Conservation (phyloP, 2,888 invertebrate species). For the Torymus auratus region DNA sequence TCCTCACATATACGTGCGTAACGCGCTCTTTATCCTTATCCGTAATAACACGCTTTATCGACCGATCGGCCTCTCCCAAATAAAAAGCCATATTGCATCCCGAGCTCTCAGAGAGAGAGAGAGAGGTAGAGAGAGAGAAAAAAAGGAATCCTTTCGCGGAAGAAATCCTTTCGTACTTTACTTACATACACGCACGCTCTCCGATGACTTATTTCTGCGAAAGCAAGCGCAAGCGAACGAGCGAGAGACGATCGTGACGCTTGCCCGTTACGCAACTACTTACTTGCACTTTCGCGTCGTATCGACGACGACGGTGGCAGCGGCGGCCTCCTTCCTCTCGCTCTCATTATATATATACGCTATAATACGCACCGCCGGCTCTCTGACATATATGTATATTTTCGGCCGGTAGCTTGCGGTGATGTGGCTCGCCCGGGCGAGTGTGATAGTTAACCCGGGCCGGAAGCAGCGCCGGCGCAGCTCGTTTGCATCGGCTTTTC, state of each 20-base stretch:
- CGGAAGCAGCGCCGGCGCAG: too few species aligned
- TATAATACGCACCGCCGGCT: too few species aligned
- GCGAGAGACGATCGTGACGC: constrained; percentile 30
- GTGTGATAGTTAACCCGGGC: too few species aligned
- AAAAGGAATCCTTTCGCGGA: constrained; percentile 4
- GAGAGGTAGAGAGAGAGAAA: background rate
- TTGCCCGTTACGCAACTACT: constrained; percentile 44
- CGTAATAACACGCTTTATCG: constrained; percentile 37
- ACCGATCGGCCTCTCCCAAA: constrained; percentile 19
- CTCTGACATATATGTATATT: too few species aligned
- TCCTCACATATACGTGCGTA: background rate
- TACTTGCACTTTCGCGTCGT: constrained; percentile 53
- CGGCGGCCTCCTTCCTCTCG: constrained; percentile 29
- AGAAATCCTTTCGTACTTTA: background rate
- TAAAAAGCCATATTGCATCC: constrained; percentile 25
- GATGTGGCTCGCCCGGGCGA: too few species aligned
- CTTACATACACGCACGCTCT: background rate
- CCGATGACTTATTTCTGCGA: constrained; percentile 41
- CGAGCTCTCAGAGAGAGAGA: background rate
- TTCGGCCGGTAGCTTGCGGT: too few species aligned
- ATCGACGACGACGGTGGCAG: background rate
- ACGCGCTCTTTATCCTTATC: background rate
- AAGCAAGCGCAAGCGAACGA: constrained; percentile 23
- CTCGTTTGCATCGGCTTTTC: background rate
- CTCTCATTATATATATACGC: too few species aligned